A percentile compares a stretch with the other conserved stretches of the same genome.
phyloP scores from a whole-genome alignment of 2,113 vertebrate genomes.

The Illadopsis cleaveri region DNA sequence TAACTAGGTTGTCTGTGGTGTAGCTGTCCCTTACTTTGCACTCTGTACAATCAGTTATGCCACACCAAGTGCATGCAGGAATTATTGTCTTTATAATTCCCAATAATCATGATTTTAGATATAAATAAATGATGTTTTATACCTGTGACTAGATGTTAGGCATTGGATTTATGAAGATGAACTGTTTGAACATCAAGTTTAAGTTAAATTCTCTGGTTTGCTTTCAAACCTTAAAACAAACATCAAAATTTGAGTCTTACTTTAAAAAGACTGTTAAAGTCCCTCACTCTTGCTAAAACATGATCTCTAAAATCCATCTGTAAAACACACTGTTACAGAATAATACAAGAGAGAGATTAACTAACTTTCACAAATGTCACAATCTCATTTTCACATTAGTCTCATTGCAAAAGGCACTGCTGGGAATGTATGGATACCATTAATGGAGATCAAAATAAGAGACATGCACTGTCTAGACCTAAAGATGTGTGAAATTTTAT shows the following conservation, averaged over 20 bases:
- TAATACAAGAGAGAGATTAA: neutral
- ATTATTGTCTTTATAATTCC: neutral
- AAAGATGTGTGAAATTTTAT: neutral
- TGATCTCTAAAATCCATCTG: neutral
- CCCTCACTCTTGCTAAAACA: neutral
- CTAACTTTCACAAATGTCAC: neutral
- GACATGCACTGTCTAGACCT: neutral
- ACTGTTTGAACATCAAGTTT: neutral
- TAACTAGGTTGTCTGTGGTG: neutral
- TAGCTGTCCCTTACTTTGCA: neutral
- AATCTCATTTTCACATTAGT: neutral
- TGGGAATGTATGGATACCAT: neutral
- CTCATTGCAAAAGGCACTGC: neutral
- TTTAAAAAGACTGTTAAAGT: neutral
- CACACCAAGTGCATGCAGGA: neutral
- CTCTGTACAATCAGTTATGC: neutral
- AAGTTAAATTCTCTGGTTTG: neutral
- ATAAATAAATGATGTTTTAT: neutral
- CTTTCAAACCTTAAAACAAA: neutral
- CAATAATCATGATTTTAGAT: neutral
- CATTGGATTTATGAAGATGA: neutral
- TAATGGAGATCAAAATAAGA: neutral
- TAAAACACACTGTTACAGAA: neutral
- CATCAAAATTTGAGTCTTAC: neutral
- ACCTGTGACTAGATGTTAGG: neutral